A percentile compares a stretch with the other conserved stretches of the same genome.
Conservation (phyloP, 2,797 vertebrate genomes). For the Eremophila alpestris region DNA sequence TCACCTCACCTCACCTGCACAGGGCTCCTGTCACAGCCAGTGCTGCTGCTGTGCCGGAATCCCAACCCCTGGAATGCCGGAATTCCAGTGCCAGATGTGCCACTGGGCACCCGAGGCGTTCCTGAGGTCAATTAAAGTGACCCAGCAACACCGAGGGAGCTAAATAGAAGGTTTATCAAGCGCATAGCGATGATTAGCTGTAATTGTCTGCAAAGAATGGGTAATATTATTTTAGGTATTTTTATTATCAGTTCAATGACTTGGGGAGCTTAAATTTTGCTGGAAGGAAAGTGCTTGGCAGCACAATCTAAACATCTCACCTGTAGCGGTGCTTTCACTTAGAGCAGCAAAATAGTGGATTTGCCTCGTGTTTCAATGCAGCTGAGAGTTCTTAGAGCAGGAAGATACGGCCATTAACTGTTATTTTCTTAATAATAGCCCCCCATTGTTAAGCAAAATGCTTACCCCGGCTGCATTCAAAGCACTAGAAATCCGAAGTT, state of each 20-base stretch:
- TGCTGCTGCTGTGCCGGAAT: neutral
- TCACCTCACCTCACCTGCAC: neutral
- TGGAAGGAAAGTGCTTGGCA: neutral
- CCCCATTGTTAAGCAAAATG: constrained; percentile 51
- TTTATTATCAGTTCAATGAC: neutral
- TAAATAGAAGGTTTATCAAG: neutral
- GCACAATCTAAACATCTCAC: constrained; percentile 23
- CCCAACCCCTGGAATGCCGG: neutral
- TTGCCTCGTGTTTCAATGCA: constrained; percentile 20
- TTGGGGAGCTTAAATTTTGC: neutral
- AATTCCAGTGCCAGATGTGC: neutral
- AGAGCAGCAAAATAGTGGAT: constrained; percentile 17
- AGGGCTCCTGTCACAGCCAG: neutral
- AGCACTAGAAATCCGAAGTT: constrained; percentile 49
- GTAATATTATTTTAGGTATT: neutral
- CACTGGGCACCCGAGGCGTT: neutral
- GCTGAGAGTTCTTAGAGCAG: constrained; percentile 42
- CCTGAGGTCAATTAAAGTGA: neutral
- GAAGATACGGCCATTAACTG: constrained; percentile 55
- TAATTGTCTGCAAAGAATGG: neutral
- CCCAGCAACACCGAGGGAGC: neutral
- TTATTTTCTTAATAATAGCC: constrained; percentile 62
- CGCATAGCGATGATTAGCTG: neutral
- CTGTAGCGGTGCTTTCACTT: constrained; percentile 6
- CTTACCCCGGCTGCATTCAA: constrained; percentile 27